These are phyloP conservation scores for Leptobrachium ailaonicum DNA, from an alignment of 2,113 vertebrate genomes.

Conservation along the genomic window DNA sequence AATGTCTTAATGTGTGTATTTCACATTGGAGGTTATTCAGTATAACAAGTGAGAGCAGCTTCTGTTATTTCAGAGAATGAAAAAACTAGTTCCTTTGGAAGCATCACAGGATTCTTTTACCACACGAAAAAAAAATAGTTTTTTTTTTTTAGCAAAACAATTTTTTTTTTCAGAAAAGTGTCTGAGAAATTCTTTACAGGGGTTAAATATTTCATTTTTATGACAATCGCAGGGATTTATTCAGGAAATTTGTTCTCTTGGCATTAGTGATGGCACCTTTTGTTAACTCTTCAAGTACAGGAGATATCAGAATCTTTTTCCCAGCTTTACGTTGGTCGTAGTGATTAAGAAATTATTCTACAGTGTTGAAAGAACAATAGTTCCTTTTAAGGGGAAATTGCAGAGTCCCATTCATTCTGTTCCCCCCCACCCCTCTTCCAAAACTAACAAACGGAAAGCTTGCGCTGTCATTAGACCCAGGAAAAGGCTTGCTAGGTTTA, in stretches of 20 bases:
- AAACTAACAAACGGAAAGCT: slow-evolving; percentile 73
- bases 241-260: background rate
- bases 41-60: no score
- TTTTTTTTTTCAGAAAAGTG: no score
- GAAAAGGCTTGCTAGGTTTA: slow-evolving; percentile 75
- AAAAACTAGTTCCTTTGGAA: no score
- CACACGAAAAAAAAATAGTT: no score
- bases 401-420: background rate
- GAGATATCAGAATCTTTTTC: background rate
- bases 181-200: background rate
- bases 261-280: no score
- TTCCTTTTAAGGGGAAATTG: slow-evolving; percentile 26
- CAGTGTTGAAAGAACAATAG: slow-evolving; percentile 29
- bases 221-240: background rate
- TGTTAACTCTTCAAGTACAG: background rate
- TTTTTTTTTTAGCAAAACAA: no score
- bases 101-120: no score
- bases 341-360: background rate
- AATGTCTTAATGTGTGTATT: no score
- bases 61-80: no score
- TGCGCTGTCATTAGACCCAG: slow-evolving; percentile 71
- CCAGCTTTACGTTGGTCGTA: no score
- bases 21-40: no score
- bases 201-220: background rate
- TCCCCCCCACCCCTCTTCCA: slow-evolving; percentile 53